phyloP scores from a whole-genome alignment of 2,113 vertebrate genomes.

The Rhabdomys dilectus region DNA sequence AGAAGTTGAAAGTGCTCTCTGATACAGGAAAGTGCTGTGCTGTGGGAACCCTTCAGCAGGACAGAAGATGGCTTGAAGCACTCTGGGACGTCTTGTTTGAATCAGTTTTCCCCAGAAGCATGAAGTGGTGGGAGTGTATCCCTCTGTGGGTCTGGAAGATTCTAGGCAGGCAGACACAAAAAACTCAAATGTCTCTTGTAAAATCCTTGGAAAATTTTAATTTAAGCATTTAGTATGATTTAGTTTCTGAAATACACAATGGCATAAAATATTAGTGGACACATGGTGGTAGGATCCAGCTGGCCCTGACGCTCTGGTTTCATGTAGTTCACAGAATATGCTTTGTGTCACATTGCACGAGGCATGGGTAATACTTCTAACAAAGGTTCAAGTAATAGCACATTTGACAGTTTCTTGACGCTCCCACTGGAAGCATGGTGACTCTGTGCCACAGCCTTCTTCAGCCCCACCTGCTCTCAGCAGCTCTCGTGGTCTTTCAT shows the following conservation, averaged over 20 bases:
- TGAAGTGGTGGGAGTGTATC: background rate
- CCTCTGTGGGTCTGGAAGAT: background rate
- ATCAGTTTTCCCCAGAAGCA: constrained; percentile 28
- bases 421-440: background rate
- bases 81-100: background rate
- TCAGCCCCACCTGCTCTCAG: background rate
- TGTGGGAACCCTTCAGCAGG: background rate
- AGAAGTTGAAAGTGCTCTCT: background rate
- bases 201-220: constrained; percentile 13
- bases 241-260: constrained; percentile 27
- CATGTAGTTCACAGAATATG: background rate
- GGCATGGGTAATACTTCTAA: background rate
- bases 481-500: too few species aligned
- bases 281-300: background rate
- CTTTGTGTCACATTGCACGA: background rate
- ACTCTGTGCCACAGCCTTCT: background rate
- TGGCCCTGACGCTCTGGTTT: background rate
- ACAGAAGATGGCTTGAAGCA: background rate
- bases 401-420: background rate
- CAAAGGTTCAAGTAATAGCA: constrained; percentile 6
- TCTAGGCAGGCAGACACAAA: background rate
- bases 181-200: constrained; percentile 9
- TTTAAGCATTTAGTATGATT: constrained; percentile 16
- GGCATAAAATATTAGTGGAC: background rate
- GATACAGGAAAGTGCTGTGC: background rate